Conservation (phyloP, 2,888 invertebrate genomes). For the Nymphalis c-album region DNA sequence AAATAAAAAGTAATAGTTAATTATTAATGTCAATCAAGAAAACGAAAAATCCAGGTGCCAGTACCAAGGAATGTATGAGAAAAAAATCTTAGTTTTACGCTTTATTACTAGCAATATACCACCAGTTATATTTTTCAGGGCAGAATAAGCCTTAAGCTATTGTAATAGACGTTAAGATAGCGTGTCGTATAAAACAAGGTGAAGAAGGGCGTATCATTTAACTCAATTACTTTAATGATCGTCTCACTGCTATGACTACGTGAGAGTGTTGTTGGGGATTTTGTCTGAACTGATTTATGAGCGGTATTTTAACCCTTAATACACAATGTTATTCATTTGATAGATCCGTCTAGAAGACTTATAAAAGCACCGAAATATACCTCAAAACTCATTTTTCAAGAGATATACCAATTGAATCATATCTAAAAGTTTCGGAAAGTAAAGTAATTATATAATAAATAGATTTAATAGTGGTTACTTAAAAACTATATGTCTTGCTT, state of each 20-base stretch:
- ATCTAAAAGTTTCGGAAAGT: too few relatives aligned
- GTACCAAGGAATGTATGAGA: too few relatives aligned
- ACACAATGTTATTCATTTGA: conserved; percentile 6
- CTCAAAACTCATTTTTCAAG: too few relatives aligned
- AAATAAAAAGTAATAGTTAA: too few relatives aligned
- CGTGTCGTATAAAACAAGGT: conserved; percentile 6
- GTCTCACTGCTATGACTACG: conserved; percentile 33
- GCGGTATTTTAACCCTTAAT: conserved; percentile 12
- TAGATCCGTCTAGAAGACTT: too few relatives aligned
- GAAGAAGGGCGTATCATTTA: conserved; percentile 36
- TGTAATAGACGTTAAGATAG: conserved; percentile 8
- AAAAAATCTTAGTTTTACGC: conserved; percentile 17
- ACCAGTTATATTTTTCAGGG: background rate
- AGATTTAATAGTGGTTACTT: too few relatives aligned
- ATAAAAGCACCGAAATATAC: too few relatives aligned
- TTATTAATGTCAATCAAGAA: too few relatives aligned
- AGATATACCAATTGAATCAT: too few relatives aligned
- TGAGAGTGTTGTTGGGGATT: conserved; percentile 26
- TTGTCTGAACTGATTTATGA: conserved; percentile 29
- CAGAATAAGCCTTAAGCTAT: conserved; percentile 2
- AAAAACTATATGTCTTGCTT: too few relatives aligned
- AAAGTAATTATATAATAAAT: too few relatives aligned
- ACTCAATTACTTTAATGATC: conserved; percentile 41
- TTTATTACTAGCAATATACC: conserved; percentile 7
- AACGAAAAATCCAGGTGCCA: too few relatives aligned